A percentile compares a stretch with the other conserved stretches of the same genome.
phyloP scores from a whole-genome alignment of 2,888 invertebrate species.

The Hemaris fuciformis region DNA sequence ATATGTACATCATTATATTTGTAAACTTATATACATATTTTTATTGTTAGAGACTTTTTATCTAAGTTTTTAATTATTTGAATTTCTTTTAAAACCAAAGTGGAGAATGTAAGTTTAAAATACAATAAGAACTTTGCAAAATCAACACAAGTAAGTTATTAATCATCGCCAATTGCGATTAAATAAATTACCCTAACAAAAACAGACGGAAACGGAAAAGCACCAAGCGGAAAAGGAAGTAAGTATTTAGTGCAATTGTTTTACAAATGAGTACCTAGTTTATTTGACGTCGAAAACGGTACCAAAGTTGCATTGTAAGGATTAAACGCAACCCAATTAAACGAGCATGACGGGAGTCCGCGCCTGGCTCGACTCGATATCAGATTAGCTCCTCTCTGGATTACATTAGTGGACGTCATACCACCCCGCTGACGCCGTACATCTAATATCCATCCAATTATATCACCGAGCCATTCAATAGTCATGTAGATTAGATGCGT shows the following conservation, averaged over 20 bases:
- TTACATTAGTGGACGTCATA: conserved; percentile 65
- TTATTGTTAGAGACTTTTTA: too few relatives aligned
- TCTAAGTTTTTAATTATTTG: too few relatives aligned
- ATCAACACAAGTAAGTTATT: too few relatives aligned
- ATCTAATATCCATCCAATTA: conserved; percentile 59
- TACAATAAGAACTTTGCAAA: too few relatives aligned
- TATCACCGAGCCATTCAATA: conserved; percentile 56
- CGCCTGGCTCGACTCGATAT: conserved; percentile 68
- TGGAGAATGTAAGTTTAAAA: too few relatives aligned
- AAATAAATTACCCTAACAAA: too few relatives aligned
- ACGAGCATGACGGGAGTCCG: conserved; percentile 54
- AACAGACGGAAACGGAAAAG: too few relatives aligned
- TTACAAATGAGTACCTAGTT: conserved; percentile 34
- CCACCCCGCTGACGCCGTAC: conserved; percentile 34
- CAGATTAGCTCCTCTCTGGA: conserved; percentile 72
- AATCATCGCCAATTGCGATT: too few relatives aligned
- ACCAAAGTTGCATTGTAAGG: conserved; percentile 71
- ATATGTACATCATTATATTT: too few relatives aligned
- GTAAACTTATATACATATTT: too few relatives aligned
- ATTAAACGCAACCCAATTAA: conserved; percentile 77
- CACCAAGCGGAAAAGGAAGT: background rate
- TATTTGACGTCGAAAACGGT: conserved; percentile 63
- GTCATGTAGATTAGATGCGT: conserved; percentile 61
- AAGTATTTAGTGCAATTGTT: background rate
- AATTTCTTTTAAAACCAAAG: too few relatives aligned